Evolutionary conservation across 2,797 vertebrate genomes (phyloP), one percentile per base, ranked within the genome.

Genomic region (Sebastes melanostomus): DNA sequence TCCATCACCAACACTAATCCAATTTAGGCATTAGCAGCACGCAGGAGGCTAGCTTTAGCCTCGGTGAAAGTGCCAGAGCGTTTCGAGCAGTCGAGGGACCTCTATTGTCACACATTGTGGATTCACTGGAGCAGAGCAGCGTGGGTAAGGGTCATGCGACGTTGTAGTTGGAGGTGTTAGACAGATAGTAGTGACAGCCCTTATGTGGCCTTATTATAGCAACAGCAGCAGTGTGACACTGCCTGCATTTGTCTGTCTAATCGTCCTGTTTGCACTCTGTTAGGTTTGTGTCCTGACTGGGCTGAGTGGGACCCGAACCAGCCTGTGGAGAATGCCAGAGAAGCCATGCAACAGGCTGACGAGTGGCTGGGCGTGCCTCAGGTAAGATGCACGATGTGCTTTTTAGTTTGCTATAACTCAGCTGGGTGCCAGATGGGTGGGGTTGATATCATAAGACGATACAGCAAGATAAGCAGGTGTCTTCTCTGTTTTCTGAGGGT

Each of bases 311-410:
- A 99, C 84, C 98, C 97, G 42, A 98, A 96, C 81, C 92, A 98
- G 90, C 98, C 98, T 0, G 97, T 98, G 90, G 87, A 97, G 88
- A 98, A 98, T 72, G 98, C 97, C 71, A 96, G 96, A 72, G 98
- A 98, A 86, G 97, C 97, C 85, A 98, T 98, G 98, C 97, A 98
- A 74, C 98, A 98, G 90, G 98, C 98, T 0, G 98, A 98, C 1
- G 97, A 98, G 70, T 98, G 97, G 98, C 86, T 98, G 56, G 97
- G 98, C 1, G 97, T 98, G 71, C 97, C 98, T 67, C 97, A 98
- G 97, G 97, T 98, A 91, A 91, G 90, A 80, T 25, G 29, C 10
- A 63, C 11, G 30, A 66, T 12, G 12, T 16, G 27, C 6, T n/a
- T 72, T 75, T 68, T 32, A 27, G 30, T 27, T 69, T 69, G 24